A percentile compares a stretch with the other conserved stretches of the same genome.
Conservation (phyloP, 2,113 vertebrate species). For the Phainopepla nitens region DNA sequence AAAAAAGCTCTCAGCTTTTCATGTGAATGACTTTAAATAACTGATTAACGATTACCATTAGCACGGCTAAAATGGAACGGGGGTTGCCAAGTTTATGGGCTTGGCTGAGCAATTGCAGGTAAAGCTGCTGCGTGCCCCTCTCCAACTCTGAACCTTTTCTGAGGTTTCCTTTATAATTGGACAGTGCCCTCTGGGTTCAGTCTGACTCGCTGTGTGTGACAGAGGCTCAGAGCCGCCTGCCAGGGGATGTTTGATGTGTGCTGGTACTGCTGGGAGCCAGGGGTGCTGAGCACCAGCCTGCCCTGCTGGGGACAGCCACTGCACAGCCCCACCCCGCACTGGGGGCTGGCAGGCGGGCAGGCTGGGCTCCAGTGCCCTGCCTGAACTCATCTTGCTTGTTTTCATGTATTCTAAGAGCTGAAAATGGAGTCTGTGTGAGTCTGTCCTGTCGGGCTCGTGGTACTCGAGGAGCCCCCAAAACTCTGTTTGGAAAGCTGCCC, state of each 20-base stretch:
- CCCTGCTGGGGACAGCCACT: not conserved
- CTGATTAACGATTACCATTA: conserved; percentile 29
- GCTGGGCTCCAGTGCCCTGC: not conserved
- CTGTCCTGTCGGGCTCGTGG: rapidly evolving
- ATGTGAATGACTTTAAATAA: conserved; percentile 49
- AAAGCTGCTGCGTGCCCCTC: not conserved
- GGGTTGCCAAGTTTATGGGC: not conserved
- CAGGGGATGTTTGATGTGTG: not conserved
- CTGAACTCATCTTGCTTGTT: not conserved
- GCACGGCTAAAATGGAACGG: not conserved
- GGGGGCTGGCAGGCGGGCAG: not conserved
- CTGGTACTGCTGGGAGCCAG: not conserved
- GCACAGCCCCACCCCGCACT: not conserved
- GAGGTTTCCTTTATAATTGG: conserved; percentile 35
- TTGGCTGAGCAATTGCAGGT: conserved; percentile 1
- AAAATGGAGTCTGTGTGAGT: not conserved
- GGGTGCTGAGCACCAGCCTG: not conserved
- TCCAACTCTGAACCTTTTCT: not conserved
- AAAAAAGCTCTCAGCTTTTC: conserved; percentile 3
- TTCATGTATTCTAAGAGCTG: not conserved
- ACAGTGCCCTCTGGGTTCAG: not conserved
- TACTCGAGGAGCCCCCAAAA: not conserved
- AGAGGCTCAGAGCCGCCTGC: not conserved
- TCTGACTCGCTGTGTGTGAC: not conserved
- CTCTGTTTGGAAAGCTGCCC: not conserved